phyloP scores from a whole-genome alignment of 2,113 vertebrate genomes.

The Microcebus tavaratra region DNA sequence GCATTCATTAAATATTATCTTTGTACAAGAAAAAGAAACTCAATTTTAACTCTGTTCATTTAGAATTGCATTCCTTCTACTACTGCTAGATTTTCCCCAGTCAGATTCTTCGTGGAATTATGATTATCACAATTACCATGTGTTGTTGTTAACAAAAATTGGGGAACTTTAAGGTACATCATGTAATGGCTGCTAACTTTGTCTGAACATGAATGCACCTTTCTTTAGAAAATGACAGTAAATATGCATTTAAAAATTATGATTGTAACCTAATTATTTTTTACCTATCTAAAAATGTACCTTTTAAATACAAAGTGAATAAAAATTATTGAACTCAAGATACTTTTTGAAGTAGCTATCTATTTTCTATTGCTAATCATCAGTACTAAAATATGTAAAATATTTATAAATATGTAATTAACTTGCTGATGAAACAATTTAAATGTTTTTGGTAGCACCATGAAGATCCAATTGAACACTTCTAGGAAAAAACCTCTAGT shows the following conservation, averaged over 20 bases:
- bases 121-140: not conserved
- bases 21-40: not conserved
- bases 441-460: not conserved
- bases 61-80: not conserved
- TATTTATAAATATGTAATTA: not conserved
- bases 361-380: not conserved
- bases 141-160: not conserved
- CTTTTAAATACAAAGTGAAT: not conserved
- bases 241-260: not conserved
- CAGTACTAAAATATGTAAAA: not conserved
- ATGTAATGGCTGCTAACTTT: not conserved
- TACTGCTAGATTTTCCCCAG: not conserved
- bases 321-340: not conserved
- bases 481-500: not conserved
- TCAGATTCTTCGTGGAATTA: not conserved
- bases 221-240: not conserved
- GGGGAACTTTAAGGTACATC: not conserved
- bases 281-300: not conserved
- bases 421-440: not conserved
- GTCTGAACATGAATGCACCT: not conserved
- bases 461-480: conserved; percentile 5
- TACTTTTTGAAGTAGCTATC: not conserved
- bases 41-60: not conserved
- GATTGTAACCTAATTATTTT: not conserved
- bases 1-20: not conserved